Evolutionary conservation across 2,797 vertebrate species (phyloP).

Genomic region (Rhinichthys osculus): DNA sequence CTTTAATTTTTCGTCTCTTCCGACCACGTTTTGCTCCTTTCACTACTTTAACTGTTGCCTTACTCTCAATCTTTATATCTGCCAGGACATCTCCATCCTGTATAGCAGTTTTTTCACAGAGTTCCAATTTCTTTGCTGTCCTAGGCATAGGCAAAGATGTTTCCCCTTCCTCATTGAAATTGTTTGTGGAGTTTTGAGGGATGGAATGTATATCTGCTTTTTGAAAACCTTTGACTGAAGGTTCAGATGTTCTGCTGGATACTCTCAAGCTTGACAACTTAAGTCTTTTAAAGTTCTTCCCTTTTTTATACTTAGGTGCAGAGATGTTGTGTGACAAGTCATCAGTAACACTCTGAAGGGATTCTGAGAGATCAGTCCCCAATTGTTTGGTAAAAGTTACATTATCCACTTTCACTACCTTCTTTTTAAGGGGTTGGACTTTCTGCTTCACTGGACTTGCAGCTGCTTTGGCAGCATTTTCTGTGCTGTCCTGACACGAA

Average conservation of each 20-base stretch:
- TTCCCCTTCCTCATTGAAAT: neutral
- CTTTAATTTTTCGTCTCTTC: slow-evolving; percentile 19
- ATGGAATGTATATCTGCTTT: neutral
- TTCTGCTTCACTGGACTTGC: neutral
- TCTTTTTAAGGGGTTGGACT: neutral
- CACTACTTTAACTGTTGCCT: neutral
- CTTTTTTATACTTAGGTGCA: neutral
- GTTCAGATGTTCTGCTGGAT: slow-evolving; percentile 19
- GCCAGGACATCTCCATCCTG: neutral
- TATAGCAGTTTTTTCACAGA: neutral
- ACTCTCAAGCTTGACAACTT: slow-evolving; percentile 20
- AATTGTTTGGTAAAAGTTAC: neutral
- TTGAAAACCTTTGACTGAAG: neutral
- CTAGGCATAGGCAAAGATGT: neutral
- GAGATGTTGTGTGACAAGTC: neutral
- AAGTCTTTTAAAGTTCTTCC: slow-evolving; percentile 7
- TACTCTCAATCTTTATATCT: slow-evolving; percentile 1
- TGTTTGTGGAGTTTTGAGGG: neutral
- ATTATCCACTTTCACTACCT: neutral
- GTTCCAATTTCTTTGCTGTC: neutral
- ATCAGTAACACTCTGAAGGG: slow-evolving; percentile 11
- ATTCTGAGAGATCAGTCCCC: neutral
- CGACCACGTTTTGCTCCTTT: slow-evolving; percentile 17
- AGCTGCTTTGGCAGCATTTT: neutral
- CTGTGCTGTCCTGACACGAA: neutral